Evolutionary conservation across 2,888 invertebrate genomes (phyloP).

Genomic region (Neocrepidodera transversa): DNA sequence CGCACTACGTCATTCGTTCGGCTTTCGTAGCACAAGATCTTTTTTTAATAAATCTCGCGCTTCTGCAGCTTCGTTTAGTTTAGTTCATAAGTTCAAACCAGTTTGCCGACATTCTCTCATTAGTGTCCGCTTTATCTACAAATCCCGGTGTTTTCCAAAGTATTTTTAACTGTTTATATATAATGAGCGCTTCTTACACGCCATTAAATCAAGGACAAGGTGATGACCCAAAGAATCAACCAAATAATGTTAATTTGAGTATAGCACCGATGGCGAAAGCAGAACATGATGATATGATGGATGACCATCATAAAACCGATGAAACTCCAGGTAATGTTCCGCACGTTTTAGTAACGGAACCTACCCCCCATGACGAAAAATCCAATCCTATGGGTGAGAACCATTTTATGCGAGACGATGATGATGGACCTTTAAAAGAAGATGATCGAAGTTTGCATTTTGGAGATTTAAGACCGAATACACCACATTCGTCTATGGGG

Average conservation of each 20-base stretch:
- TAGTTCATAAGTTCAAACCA: not conserved
- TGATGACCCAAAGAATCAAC: not conserved
- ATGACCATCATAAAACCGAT: constrained; percentile 1
- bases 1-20: not conserved
- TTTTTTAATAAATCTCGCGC: not conserved
- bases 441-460: not conserved
- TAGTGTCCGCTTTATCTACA: no score
- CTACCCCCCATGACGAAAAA: not conserved
- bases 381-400: not conserved
- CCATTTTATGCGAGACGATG: constrained; percentile 58
- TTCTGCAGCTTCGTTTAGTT: not conserved
- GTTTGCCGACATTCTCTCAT: no score
- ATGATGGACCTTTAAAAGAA: constrained; percentile 43
- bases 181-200: constrained; percentile 31
- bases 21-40: not conserved
- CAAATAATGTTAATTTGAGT: constrained; percentile 2
- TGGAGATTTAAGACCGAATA: not conserved
- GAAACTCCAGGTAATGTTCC: not conserved
- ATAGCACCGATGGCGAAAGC: constrained; percentile 26
- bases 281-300: constrained; percentile 18
- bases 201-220: constrained; percentile 26
- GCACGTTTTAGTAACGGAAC: not conserved
- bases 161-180: no score
- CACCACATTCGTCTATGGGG: not conserved
- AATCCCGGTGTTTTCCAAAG: no score